These are phyloP conservation scores for Chironomus tentans DNA, from an alignment of 2,888 invertebrate species.

Conservation along the genomic window DNA sequence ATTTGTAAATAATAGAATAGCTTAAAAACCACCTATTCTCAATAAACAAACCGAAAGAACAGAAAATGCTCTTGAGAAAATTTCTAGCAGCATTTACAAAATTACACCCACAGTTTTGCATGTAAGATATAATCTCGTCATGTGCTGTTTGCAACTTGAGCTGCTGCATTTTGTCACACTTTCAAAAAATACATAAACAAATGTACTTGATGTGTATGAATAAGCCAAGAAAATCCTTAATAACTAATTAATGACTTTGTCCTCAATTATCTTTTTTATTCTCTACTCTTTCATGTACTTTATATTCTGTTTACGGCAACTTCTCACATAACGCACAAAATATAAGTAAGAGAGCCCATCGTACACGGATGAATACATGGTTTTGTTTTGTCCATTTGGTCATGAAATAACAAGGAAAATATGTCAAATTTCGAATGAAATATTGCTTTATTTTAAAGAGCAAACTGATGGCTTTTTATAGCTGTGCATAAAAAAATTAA, in stretches of 20 bases:
- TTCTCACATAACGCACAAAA: background rate
- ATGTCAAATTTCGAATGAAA: too few species aligned
- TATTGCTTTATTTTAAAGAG: too few species aligned
- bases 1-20: too few species aligned
- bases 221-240: conserved; percentile 10
- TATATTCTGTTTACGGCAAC: background rate
- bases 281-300: conserved; percentile 36
- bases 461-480: too few species aligned
- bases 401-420: too few species aligned
- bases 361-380: too few species aligned
- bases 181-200: background rate
- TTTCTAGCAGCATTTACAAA: background rate
- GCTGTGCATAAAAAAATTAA: too few species aligned
- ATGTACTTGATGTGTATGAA: background rate
- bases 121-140: background rate
- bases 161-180: conserved; percentile 2
- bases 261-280: conserved; percentile 40
- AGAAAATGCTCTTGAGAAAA: background rate
- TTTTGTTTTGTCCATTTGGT: too few species aligned
- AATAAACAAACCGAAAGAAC: too few species aligned
- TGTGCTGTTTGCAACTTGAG: background rate
- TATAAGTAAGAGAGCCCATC: too few species aligned
- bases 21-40: too few species aligned
- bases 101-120: background rate
- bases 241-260: conserved; percentile 17